Conservation (phyloP, 2,797 vertebrate species). For the Petrocephalus sullivani region DNA sequence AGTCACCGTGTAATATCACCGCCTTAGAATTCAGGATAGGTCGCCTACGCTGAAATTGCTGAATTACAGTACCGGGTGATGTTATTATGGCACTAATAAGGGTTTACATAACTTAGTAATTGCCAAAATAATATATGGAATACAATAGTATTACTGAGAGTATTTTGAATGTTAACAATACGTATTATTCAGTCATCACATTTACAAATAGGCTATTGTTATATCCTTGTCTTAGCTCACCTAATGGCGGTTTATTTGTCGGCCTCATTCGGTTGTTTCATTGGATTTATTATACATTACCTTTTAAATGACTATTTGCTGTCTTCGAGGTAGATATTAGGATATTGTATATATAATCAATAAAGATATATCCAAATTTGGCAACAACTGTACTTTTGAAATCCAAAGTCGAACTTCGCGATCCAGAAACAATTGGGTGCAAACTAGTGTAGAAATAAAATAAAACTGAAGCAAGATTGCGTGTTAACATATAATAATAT, state of each 20-base stretch:
- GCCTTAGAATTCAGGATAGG: not conserved
- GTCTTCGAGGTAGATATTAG: not conserved
- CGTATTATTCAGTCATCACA: not conserved
- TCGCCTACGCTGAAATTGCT: not conserved
- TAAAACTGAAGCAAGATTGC: not conserved
- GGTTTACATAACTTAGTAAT: not conserved
- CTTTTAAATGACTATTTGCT: not conserved
- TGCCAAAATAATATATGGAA: not conserved
- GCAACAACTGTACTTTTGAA: not conserved
- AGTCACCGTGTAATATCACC: not conserved
- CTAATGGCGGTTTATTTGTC: not conserved
- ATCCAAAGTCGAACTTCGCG: not conserved
- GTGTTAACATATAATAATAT: not conserved
- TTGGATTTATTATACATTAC: not conserved
- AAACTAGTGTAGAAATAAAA: not conserved
- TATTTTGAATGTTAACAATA: conserved; percentile 6
- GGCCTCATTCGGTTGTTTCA: not conserved
- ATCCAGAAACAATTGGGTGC: not conserved
- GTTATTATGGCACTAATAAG: not conserved
- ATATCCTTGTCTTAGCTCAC: not conserved
- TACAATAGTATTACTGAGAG: not conserved
- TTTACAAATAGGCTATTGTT: not conserved
- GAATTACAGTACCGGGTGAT: not conserved
- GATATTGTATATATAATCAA: not conserved
- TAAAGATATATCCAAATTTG: not conserved